phyloP scores from a whole-genome alignment of 1,140 invertebrate genomes.

The Neomicropteryx cornuta region DNA sequence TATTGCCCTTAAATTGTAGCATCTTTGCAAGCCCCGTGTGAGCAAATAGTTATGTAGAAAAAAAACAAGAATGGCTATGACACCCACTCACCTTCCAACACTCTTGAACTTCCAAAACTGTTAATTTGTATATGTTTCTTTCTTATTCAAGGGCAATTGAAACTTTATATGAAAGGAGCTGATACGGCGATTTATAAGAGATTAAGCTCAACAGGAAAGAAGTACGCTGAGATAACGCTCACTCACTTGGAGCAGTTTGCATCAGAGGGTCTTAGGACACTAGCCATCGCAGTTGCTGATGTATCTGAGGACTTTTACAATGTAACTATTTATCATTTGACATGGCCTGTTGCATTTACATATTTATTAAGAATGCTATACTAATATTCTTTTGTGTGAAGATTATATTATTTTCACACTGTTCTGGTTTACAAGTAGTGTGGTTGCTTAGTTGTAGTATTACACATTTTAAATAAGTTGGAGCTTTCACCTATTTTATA shows the following conservation, averaged over 20 bases:
- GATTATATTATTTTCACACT: conserved; percentile 2
- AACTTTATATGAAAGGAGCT: conserved; percentile 90
- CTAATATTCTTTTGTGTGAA: conserved; percentile 5
- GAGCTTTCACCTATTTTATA: no score
- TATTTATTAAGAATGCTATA: conserved; percentile 12
- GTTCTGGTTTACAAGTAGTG: no score
- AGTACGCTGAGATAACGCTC: conserved; percentile 59
- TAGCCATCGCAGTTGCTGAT: conserved; percentile 78
- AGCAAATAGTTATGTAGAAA: background rate
- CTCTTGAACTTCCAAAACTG: background rate
- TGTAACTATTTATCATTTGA: no score
- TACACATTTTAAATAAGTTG: no score
- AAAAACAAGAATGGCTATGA: background rate
- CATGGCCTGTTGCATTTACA: conserved; percentile 45
- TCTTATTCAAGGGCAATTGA: conserved; percentile 47
- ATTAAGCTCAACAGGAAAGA: conserved; percentile 41
- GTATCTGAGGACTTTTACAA: conserved; percentile 48
- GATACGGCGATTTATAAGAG: conserved; percentile 79
- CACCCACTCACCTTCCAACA: background rate
- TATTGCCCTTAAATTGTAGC: background rate
- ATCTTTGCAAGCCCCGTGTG: background rate
- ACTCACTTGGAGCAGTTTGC: conserved; percentile 90
- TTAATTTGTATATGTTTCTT: background rate
- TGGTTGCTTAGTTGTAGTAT: no score
- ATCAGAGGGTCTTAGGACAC: conserved; percentile 73